Evolutionary conservation across 2,888 invertebrate species (phyloP), one percentile per base, ranked within the genome.

Genomic region (Scaptomyza caliginosa): DNA sequence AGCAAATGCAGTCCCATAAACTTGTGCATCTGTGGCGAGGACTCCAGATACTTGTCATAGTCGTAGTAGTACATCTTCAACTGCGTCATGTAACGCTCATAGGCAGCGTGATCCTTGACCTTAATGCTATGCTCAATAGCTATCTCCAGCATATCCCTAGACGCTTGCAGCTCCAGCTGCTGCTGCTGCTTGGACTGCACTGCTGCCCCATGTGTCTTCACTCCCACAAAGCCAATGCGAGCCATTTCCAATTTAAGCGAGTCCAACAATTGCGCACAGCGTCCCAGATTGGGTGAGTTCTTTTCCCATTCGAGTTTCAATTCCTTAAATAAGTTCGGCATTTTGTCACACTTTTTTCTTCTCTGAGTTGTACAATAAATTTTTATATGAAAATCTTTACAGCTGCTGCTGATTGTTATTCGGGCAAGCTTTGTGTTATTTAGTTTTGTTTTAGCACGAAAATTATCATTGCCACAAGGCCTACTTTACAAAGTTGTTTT

Each of bases 61-160:
- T 83, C 83, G 11, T 74, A 88, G 40, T 83, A 83, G 45, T 86
- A 83, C 45, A 68, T 72, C 38, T 83, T 88, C 23, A 83, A 8
- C 57, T 86, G 81, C 2, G 70, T 58, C 88, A 83, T 83, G 28
- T 83, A 86, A 0, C 83, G 74, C 46, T 83, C 83, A 11, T 77
- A 83, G 6, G 81, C 88, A 0, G 66, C 77, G 11, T 83, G 80
- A 10, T 83, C 84, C 50, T 72, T 74, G 30, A 63, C 45, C 6
- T 52, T 64, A n/a, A 83, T 71, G 62, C 88, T 88, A 21, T 86
- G 74, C 48, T 83, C 83, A 4, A 83, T 67, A 4, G 88, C 88
- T 2, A 83, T 77, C 26, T 87, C 83, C 7, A 83, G 65, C 59
- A 77, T 64, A 3, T 86, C 86, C 0, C 83, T 71, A 0, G 88